Evolutionary conservation across 2,888 invertebrate species (phyloP).

Genomic region (Drosophila tanythrix): DNA sequence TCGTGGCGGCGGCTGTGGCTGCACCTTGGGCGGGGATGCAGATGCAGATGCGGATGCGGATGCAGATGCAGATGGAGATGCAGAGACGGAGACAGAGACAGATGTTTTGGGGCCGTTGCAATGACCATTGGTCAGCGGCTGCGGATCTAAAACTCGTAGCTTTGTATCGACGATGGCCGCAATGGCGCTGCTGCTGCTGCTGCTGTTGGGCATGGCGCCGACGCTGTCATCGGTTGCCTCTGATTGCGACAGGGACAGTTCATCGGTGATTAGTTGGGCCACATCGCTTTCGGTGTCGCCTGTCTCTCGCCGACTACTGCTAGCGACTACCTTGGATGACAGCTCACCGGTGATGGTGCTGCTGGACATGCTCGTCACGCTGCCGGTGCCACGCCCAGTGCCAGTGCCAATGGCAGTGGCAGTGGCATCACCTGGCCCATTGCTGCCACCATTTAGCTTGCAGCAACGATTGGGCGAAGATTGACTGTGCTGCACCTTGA

Average conservation of each 20-base stretch:
- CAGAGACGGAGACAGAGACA: constrained; percentile 12
- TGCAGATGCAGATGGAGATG: constrained; percentile 1
- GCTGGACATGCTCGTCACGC: constrained; percentile 83
- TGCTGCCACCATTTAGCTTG: constrained; percentile 74
- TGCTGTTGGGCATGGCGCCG: constrained; percentile 75
- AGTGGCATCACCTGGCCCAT: background rate
- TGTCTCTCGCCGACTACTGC: constrained; percentile 76
- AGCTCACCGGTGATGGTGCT: constrained; percentile 83
- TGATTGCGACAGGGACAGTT: constrained; percentile 78
- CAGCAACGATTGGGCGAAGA: constrained; percentile 85
- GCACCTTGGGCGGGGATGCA: constrained; percentile 37
- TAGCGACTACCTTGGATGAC: constrained; percentile 72
- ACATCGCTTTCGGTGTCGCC: constrained; percentile 82
- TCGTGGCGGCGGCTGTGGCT: constrained; percentile 69
- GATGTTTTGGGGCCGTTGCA: constrained; percentile 28
- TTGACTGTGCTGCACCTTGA: constrained; percentile 85
- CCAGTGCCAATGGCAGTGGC: constrained; percentile 21
- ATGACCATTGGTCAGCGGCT: constrained; percentile 63
- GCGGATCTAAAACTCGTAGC: constrained; percentile 81
- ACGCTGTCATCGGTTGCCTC: constrained; percentile 81
- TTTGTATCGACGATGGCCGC: constrained; percentile 47
- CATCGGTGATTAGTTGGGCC: constrained; percentile 80
- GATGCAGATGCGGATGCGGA: constrained; percentile 14
- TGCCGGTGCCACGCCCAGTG: constrained; percentile 57
- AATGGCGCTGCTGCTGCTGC: constrained; percentile 69